Conservation (phyloP, 1,140 invertebrate species). For the Helicoverpa zea region DNA sequence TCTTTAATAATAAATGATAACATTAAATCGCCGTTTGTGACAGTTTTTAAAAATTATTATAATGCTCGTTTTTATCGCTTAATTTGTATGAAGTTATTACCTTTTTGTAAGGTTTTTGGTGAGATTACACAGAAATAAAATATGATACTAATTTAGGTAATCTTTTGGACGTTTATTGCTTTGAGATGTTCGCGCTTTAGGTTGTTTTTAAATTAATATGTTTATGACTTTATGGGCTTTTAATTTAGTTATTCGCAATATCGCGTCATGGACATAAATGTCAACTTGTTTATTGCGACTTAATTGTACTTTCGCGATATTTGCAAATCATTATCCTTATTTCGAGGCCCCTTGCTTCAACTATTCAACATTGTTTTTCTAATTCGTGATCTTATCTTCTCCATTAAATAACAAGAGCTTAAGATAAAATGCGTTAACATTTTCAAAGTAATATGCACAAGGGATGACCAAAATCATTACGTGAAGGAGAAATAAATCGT, state of each 20-base stretch:
- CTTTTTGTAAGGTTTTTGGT: neutral
- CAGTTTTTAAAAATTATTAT: slow-evolving; percentile 12
- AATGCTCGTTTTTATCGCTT: slow-evolving; percentile 5
- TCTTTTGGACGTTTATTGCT: slow-evolving; percentile 15
- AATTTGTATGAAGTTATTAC: slow-evolving; percentile 10
- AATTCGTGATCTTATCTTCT: slow-evolving; percentile 1
- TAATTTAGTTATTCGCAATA: too few relatives aligned
- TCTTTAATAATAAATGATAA: slow-evolving; percentile 18
- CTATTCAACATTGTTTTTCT: too few relatives aligned
- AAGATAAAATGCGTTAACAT: slow-evolving; percentile 43
- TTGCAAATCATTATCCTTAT: too few relatives aligned
- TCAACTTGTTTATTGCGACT: too few relatives aligned
- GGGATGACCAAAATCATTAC: slow-evolving; percentile 45
- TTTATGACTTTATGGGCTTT: neutral
- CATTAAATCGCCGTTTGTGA: neutral
- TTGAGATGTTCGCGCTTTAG: neutral
- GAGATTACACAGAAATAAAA: slow-evolving; percentile 5
- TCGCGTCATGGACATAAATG: too few relatives aligned
- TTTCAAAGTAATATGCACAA: slow-evolving; percentile 16
- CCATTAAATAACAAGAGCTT: slow-evolving; percentile 12
- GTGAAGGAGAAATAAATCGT: slow-evolving; percentile 41
- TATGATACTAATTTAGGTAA: slow-evolving; percentile 1
- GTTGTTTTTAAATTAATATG: neutral
- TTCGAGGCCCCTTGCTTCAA: too few relatives aligned
- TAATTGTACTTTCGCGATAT: too few relatives aligned